A percentile compares a stretch with the other conserved stretches of the same genome.
These are phyloP conservation scores for Lycodopsis pacificus DNA, from an alignment of 2,797 vertebrate genomes.

Conservation along the genomic window DNA sequence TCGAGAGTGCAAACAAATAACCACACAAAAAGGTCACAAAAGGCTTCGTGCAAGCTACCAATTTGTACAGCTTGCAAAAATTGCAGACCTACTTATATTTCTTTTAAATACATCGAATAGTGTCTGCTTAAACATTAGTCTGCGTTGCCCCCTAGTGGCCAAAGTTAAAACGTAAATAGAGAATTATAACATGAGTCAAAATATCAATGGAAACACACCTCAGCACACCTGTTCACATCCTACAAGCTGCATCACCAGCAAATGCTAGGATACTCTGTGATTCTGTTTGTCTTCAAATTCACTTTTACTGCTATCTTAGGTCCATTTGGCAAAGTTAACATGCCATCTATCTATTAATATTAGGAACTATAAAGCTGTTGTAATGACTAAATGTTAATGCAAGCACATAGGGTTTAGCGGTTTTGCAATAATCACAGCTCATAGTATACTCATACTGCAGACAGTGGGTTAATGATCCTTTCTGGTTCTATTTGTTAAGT, in stretches of 20 bases:
- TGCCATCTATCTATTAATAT: background rate
- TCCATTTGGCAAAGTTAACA: background rate
- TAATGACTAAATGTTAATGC: background rate
- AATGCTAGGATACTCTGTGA: background rate
- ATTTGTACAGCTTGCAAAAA: background rate
- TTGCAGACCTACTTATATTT: background rate
- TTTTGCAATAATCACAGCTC: background rate
- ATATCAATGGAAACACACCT: background rate
- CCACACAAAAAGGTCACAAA: background rate
- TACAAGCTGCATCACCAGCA: background rate
- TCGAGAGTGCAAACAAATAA: background rate
- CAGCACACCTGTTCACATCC: background rate
- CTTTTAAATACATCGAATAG: background rate
- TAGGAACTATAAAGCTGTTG: background rate
- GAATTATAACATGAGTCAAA: background rate
- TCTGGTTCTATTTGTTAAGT: background rate
- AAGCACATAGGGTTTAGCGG: background rate
- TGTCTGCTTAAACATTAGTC: constrained; percentile 2
- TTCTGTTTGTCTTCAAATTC: background rate
- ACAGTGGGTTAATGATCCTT: background rate
- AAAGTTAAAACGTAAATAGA: background rate
- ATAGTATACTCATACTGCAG: background rate
- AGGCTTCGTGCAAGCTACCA: background rate
- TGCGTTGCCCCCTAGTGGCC: constrained; percentile 57
- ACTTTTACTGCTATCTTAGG: background rate